Evolutionary conservation across 2,797 vertebrate genomes (phyloP).

Genomic region (Gallinago stenura): DNA sequence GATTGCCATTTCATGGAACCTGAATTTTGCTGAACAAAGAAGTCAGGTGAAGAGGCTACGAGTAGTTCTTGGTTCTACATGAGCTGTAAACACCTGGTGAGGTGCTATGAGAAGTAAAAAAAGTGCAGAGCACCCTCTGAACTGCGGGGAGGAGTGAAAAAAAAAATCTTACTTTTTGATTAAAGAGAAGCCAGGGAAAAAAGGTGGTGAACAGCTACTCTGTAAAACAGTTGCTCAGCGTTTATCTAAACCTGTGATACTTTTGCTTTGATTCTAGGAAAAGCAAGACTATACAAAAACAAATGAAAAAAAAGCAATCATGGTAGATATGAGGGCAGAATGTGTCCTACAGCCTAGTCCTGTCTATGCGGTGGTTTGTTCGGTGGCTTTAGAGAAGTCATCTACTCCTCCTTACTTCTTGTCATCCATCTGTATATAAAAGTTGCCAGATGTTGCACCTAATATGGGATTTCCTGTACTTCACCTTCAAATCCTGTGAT

Average conservation of each 20-base stretch:
- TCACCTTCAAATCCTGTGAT: not conserved
- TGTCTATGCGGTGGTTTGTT: not conserved
- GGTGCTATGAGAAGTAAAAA: not conserved
- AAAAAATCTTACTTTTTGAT: not conserved
- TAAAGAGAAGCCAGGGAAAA: not conserved
- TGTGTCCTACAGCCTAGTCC: not conserved
- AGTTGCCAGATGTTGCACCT: conserved; percentile 8
- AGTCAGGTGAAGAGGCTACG: not conserved
- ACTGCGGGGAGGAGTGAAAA: not conserved
- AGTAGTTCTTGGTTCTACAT: not conserved
- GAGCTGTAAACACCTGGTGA: not conserved
- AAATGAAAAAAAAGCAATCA: not conserved
- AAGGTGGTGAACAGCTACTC: not conserved
- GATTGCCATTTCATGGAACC: not conserved
- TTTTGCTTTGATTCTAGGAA: not conserved
- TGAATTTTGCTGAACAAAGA: not conserved
- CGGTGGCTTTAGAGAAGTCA: not conserved
- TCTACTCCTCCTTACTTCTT: not conserved
- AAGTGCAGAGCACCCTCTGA: not conserved
- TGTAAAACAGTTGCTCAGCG: not conserved
- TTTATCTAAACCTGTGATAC: not conserved
- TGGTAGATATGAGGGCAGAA: rapidly evolving
- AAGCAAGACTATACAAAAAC: not conserved
- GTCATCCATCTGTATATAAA: not conserved
- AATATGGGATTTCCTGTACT: not conserved